Evolutionary conservation across 2,888 invertebrate genomes (phyloP).

Genomic region (Tetranychus truncatus): DNA sequence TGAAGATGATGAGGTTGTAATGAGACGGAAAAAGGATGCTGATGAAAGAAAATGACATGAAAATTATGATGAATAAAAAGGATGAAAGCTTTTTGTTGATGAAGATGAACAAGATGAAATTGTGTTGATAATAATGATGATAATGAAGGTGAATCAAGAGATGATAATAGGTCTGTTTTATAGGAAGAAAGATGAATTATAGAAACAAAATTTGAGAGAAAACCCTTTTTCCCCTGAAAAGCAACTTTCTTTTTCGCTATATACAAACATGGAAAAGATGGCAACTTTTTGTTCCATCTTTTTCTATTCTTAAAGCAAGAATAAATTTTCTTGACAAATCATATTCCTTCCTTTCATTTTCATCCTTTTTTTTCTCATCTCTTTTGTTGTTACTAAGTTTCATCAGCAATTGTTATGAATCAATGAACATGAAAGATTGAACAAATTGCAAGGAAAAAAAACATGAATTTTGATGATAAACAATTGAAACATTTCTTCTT

Average conservation of each 20-base stretch:
- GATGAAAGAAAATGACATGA: background rate
- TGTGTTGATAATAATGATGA: background rate
- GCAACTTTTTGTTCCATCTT: background rate
- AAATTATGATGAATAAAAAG: background rate
- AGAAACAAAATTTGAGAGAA: background rate
- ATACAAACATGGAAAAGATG: background rate
- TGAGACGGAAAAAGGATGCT: background rate
- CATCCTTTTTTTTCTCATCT: background rate
- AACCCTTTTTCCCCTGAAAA: background rate
- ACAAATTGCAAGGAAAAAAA: background rate
- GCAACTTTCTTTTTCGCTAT: background rate
- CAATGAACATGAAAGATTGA: background rate
- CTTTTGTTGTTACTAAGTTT: background rate
- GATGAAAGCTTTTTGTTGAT: background rate
- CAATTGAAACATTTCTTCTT: background rate
- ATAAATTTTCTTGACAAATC: background rate
- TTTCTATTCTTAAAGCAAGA: background rate
- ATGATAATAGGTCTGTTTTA: background rate
- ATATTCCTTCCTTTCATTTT: background rate
- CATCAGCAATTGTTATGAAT: background rate
- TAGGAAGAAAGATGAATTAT: background rate
- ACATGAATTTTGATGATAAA: background rate
- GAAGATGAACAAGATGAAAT: background rate
- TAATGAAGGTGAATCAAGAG: background rate
- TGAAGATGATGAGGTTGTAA: background rate